Conservation (phyloP, 1,140 invertebrate genomes). For the Rhagoletis zephyria region DNA sequence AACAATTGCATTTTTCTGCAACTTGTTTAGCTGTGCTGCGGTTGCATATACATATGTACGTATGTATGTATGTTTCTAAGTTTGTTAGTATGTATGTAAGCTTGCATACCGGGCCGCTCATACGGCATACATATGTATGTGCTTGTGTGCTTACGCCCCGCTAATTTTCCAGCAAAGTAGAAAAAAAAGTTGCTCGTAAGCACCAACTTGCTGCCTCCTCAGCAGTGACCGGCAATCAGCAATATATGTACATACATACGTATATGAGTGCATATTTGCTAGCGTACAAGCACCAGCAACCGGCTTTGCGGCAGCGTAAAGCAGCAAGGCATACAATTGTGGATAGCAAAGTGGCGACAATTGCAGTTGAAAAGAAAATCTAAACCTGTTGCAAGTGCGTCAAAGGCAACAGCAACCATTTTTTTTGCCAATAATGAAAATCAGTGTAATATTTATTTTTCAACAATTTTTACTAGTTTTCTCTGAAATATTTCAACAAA, state of each 20-base stretch:
- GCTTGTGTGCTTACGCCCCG: conserved; percentile 9
- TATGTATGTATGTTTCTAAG: background rate
- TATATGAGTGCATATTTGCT: background rate
- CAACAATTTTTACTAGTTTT: background rate
- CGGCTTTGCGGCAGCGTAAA: background rate
- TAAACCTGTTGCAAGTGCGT: conserved; percentile 16
- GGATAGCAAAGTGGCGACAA: background rate
- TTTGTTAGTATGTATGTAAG: background rate
- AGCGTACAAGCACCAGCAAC: background rate
- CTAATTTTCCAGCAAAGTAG: conserved; percentile 38
- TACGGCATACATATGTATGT: background rate
- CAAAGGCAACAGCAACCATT: background rate
- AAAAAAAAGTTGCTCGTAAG: background rate
- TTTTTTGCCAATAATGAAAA: background rate
- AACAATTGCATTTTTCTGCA: conserved; percentile 37
- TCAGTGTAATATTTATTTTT: background rate
- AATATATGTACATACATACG: background rate
- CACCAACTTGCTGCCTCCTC: conserved; percentile 13
- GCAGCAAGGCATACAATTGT: background rate
- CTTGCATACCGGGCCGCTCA: background rate
- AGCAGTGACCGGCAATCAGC: background rate
- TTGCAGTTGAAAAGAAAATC: background rate
- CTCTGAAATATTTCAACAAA: background rate
- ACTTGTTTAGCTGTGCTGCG: conserved; percentile 8
- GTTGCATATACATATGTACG: background rate